Conservation (phyloP, 2,113 vertebrate genomes). For the Pitta sordida region DNA sequence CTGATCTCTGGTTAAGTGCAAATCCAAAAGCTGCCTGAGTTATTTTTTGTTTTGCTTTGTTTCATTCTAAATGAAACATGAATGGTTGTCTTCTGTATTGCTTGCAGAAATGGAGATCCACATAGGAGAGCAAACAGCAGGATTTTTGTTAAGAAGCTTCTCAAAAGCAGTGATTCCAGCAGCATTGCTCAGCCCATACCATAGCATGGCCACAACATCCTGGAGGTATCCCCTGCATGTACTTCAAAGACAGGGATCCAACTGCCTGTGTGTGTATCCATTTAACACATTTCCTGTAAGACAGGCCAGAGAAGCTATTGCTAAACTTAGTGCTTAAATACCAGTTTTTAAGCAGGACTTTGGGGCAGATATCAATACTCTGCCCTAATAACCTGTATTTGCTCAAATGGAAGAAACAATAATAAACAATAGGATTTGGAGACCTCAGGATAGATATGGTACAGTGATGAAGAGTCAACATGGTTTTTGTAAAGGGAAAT, state of each 20-base stretch:
- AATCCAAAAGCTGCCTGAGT: neutral
- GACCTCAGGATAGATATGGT: neutral
- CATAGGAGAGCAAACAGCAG: neutral
- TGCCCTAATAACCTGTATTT: neutral
- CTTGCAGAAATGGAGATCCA: neutral
- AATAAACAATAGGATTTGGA: neutral
- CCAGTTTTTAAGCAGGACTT: neutral
- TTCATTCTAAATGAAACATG: neutral
- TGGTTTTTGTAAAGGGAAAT: neutral
- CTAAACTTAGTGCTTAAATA: neutral
- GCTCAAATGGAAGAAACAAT: neutral
- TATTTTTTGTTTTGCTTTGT: neutral
- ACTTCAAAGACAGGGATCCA: neutral
- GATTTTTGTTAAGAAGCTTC: neutral
- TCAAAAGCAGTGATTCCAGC: neutral
- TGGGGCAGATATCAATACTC: neutral
- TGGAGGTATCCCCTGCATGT: accelerated
- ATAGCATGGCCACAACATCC: neutral
- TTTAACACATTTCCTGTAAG: neutral
- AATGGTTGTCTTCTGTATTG: neutral
- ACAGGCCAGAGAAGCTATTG: neutral
- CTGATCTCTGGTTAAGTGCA: neutral
- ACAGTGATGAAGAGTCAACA: neutral
- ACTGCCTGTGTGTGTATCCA: neutral
- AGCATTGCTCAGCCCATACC: neutral